Evolutionary conservation across 2,888 invertebrate species (phyloP), one percentile per base, ranked within the genome.

Genomic region (Beris chalybata): DNA sequence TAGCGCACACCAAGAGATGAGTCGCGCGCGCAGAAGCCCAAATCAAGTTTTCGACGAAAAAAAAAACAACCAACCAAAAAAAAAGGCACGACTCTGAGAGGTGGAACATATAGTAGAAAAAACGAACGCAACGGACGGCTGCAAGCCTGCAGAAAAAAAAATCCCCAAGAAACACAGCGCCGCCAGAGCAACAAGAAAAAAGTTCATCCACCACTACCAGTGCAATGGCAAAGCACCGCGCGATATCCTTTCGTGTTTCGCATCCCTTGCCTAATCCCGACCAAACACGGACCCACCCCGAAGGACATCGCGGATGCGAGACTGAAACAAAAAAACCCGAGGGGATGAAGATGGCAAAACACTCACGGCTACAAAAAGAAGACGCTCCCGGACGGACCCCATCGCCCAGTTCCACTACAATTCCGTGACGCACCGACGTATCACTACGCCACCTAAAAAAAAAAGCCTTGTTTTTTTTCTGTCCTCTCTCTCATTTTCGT

Each of bases 11-110:
- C 22, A 13, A 30, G 29, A 38, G 59, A 48, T 9, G 12, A 4
- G 48, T 12, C 44, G 32, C 32, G 32, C 32, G 38, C 50, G 31
- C 13, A 15, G 61, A 32, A 9, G 32, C 52, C 53, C 63, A 63
- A 63, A 53, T 63, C 63, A 38, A 53, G 63, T 53, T 63, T 38
- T 53, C 44, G 44, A 63, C 38, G 31, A 32, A 61, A 61, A 61
- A 61, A 61, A 61, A 61, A 61, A 30, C 54, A 61, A 30, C 54
- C 15, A 38, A 63, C 31, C n/a, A 63, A 63, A 52, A 53, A 38
- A 7, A 53, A 63, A 32, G 53, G n/a, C 29, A 13, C 22, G 52
- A 59, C 30, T 4, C 12, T 15, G 22, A 15, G 31, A 53, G 30
- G 30, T 29, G 22, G 31, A 48, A 61, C 38, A 43, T 5, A 38